Evolutionary conservation across 2,797 vertebrate species (phyloP).

Genomic region (Oryzias dopingdopingensis): DNA sequence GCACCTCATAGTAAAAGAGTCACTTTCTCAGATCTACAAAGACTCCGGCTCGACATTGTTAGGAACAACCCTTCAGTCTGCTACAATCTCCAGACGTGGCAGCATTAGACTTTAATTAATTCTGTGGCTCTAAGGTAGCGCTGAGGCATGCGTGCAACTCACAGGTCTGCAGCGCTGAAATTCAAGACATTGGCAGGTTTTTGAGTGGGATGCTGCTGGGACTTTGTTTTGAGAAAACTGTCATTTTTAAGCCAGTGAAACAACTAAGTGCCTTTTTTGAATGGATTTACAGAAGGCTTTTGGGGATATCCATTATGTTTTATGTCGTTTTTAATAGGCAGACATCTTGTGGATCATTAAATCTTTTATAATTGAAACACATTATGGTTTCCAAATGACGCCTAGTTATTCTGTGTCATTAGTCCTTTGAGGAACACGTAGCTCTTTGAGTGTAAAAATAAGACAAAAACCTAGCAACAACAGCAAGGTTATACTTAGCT

Average conservation of each 20-base stretch:
- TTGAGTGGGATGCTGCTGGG: constrained; percentile 23
- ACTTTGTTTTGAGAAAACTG: constrained; percentile 24
- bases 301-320: not conserved
- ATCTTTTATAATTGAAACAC: no score
- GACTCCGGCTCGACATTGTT: constrained; percentile 70
- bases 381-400: no score
- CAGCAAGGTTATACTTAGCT: no score
- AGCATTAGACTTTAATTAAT: constrained; percentile 80
- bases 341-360: no score
- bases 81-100: constrained; percentile 72
- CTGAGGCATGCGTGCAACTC: constrained; percentile 43
- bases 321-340: no score
- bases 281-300: not conserved
- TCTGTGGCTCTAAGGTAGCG: constrained; percentile 62
- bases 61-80: constrained; percentile 65
- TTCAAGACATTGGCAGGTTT: constrained; percentile 60
- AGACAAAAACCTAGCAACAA: no score
- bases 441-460: no score
- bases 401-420: no score
- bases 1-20: constrained; percentile 63
- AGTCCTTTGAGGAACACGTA: no score
- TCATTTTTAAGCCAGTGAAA: constrained; percentile 55
- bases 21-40: constrained; percentile 69
- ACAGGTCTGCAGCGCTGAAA: constrained; percentile 39
- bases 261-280: not conserved